Evolutionary conservation across 2,888 invertebrate species (phyloP), one percentile per base, ranked within the genome.

Genomic region (Leptinotarsa juncta): DNA sequence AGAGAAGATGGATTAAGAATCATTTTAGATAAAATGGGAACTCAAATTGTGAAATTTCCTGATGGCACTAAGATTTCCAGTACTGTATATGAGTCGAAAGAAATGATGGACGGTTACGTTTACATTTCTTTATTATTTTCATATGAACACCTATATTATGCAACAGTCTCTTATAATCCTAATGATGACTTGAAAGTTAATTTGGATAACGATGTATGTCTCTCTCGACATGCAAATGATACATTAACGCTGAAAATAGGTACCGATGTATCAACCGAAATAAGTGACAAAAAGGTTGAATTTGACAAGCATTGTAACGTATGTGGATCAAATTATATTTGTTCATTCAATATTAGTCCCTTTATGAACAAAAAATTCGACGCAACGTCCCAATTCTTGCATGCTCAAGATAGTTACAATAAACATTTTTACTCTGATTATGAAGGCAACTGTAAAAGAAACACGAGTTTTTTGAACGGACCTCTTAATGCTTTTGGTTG

Each of bases 1-100:
- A 79, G 85, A 73, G 82, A 78, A 32, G 85, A 85, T 69, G 82
- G 83, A 26, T 81, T 84, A 71, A 75, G 71, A 32, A 78, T 81
- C 66, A 67, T 78, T n/a, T 75, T 82, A 14, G 74, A 81, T 32
- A 77, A 75, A 73, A 76, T 77, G 32, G 83, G 83, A 3, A 73
- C 71, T 10, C 77, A 78, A 68, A 71, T 67, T 10, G 78, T 81
- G 2, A 73, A 76, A 26, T 84, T 82, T 71, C 71, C 81, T 1
- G 83, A 84, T 65, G 83, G 83, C 16, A 84, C 83, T 3, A 77
- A 78, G 67, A 84, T 84, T 20, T 71, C 76, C 18, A 81, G 69
- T 53, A 74, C 71, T 3, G 65, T 79, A 2, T 70, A 72, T 5
- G 71, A 82, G 14, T 73, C 78, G 7, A 79, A 80, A 18, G 80